Conservation (phyloP, 1,140 invertebrate species). For the Atta texana region DNA sequence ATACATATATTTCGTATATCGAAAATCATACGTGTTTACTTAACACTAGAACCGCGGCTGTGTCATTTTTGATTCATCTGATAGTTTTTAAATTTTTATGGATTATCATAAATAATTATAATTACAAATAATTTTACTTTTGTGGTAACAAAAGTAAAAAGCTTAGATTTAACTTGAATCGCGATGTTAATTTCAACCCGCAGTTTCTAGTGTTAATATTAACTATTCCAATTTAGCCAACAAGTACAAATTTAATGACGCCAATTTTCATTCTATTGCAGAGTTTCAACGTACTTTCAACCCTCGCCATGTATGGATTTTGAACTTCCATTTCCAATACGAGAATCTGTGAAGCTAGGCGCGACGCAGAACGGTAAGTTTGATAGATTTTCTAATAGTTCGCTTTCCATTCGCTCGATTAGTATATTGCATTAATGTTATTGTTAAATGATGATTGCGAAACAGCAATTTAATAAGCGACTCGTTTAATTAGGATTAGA, state of each 20-base stretch:
- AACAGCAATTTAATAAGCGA: neutral
- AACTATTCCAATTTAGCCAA: conserved; percentile 13
- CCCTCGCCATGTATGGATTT: conserved; percentile 38
- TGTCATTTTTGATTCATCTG: too few species aligned
- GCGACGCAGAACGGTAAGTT: conserved; percentile 31
- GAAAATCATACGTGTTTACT: neutral
- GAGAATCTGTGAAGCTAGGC: neutral
- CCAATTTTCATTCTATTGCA: conserved; percentile 44
- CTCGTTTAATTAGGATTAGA: conserved; percentile 1
- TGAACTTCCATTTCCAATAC: conserved; percentile 18
- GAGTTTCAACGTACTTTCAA: conserved; percentile 10
- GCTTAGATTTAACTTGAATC: too few species aligned
- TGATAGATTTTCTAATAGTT: neutral
- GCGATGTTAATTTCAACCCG: too few species aligned
- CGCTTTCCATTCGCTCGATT: neutral
- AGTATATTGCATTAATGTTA: neutral
- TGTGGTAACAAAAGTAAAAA: too few species aligned
- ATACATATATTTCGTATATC: neutral
- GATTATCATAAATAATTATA: too few species aligned
- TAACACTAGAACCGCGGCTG: too few species aligned
- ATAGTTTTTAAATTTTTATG: too few species aligned
- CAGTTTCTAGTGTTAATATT: neutral
- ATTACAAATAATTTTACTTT: too few species aligned
- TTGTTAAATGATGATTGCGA: neutral
- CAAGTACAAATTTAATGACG: conserved; percentile 38